phyloP scores from a whole-genome alignment of 1,140 invertebrate genomes.

The Geopemphigus sp. region DNA sequence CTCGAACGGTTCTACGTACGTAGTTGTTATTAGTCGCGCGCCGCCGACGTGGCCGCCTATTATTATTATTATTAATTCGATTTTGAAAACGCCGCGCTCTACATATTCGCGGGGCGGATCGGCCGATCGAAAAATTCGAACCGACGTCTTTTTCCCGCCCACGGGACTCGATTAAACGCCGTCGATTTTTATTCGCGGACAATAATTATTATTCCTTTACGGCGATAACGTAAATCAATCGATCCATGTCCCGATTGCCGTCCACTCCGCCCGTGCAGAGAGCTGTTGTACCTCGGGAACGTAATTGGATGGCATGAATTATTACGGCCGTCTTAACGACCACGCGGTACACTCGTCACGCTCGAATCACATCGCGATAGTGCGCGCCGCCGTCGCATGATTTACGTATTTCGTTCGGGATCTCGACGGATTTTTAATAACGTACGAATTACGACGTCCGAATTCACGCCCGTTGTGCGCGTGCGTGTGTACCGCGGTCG shows the following conservation, averaged over 20 bases:
- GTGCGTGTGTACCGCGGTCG: not conserved
- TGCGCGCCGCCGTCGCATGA: no score
- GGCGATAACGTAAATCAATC: slow-evolving; percentile 6
- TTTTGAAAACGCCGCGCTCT: no score
- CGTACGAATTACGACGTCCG: no score
- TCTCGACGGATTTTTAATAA: not conserved
- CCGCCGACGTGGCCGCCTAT: no score
- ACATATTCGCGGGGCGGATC: no score
- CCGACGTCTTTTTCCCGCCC: not conserved
- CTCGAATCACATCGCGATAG: not conserved
- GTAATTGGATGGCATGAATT: slow-evolving; percentile 9
- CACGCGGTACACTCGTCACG: not conserved
- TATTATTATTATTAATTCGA: no score
- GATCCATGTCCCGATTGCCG: not conserved
- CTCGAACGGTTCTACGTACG: no score
- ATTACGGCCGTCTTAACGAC: not conserved
- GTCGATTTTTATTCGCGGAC: not conserved
- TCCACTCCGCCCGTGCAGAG: not conserved
- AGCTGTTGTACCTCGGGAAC: not conserved
- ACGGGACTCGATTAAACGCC: not conserved
- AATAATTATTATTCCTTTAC: not conserved
- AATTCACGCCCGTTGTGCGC: no score
- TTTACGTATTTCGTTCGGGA: not conserved
- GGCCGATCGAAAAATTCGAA: not conserved
- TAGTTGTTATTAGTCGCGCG: no score